A percentile compares a stretch with the other conserved stretches of the same genome.
Evolutionary conservation across 92 coral and sea anemone genomes (phyloP).

Genomic region (Montipora capitata): DNA sequence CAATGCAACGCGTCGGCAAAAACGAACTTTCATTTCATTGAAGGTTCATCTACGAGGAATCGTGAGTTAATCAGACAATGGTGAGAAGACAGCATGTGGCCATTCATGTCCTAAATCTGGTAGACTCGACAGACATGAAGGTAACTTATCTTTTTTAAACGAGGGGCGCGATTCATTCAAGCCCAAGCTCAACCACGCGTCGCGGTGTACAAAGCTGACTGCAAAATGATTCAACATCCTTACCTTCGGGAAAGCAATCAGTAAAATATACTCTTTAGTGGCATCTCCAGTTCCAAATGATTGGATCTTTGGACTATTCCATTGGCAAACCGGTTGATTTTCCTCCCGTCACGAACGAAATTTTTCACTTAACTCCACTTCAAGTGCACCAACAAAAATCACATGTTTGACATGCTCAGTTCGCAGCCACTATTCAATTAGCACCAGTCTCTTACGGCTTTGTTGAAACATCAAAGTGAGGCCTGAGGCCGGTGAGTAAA

Average conservation of each 20-base stretch:
- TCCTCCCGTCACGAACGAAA: constrained; percentile 20
- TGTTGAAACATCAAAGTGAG: not conserved
- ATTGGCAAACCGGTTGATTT: constrained; percentile 27
- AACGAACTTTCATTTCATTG: not conserved
- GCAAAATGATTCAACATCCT: constrained; percentile 1
- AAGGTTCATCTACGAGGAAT: not conserved
- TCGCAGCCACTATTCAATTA: constrained; percentile 13
- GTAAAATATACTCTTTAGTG: constrained; percentile 10
- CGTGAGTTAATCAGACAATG: not conserved
- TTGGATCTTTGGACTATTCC: constrained; percentile 25
- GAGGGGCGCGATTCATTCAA: constrained; percentile 1
- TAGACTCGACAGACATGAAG: constrained; percentile 19
- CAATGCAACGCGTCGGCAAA: not conserved
- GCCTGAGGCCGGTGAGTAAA: not conserved
- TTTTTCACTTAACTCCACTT: not conserved
- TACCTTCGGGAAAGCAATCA: constrained; percentile 38
- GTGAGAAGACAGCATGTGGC: not conserved
- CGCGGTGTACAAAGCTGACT: constrained; percentile 7
- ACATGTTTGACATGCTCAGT: constrained; percentile 68
- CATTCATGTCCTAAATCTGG: not conserved
- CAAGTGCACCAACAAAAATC: constrained; percentile 44
- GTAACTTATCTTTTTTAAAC: constrained; percentile 24
- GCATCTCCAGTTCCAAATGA: constrained; percentile 32
- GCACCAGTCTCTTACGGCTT: constrained; percentile 20
- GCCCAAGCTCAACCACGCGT: not conserved